A percentile compares a stretch with the other conserved stretches of the same genome.
phyloP scores from a whole-genome alignment of 2,113 vertebrate species.

The Mionectes macconnelli region DNA sequence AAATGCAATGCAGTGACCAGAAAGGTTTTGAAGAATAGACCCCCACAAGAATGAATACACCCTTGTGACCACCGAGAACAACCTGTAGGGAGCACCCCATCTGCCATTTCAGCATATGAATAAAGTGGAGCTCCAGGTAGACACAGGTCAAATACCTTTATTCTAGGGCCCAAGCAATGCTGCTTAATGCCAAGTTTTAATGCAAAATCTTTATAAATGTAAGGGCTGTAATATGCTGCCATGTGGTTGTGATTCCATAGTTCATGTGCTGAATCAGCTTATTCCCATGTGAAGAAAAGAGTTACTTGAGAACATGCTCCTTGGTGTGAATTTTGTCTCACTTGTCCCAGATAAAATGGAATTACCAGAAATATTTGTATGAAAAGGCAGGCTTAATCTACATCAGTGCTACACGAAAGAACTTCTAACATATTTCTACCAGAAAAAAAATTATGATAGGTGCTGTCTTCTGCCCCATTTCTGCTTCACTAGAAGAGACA shows the following conservation, averaged over 20 bases:
- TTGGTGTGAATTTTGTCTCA: slow-evolving; percentile 32
- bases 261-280: slow-evolving; percentile 21
- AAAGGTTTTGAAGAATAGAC: neutral
- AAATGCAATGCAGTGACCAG: neutral
- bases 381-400: slow-evolving; percentile 22
- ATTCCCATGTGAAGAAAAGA: neutral
- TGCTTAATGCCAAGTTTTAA: neutral
- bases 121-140: neutral
- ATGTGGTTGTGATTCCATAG: neutral
- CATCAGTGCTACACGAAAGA: neutral
- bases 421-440: slow-evolving; percentile 13
- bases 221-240: neutral
- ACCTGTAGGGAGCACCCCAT: neutral
- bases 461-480: neutral
- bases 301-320: neutral
- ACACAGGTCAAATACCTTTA: neutral
- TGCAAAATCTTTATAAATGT: neutral
- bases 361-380: slow-evolving; percentile 54
- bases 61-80: neutral
- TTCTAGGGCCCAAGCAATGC: neutral
- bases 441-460: neutral
- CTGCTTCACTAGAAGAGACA: slow-evolving; percentile 1
- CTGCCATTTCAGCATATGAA: neutral
- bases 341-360: slow-evolving; percentile 36
- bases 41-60: neutral